Base-by-base conservation (phyloP, 2,888 invertebrate species). In the Platerodrilus igneus region DNA sequence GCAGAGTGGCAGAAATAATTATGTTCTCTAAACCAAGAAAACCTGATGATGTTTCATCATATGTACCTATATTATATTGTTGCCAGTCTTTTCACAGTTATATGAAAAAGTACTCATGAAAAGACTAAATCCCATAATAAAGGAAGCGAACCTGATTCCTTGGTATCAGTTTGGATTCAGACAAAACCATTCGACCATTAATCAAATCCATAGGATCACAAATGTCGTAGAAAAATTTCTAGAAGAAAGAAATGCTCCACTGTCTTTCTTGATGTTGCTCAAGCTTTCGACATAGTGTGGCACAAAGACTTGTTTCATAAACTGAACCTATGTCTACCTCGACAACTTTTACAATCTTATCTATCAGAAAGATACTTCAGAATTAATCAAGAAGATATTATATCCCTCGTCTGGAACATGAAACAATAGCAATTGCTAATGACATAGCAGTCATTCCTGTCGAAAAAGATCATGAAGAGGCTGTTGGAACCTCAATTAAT, bases 1-100 rank as follows among this genome's bases (percentile, higher is more conserved):
- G 40, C 3, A 49, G 51, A 15, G 41, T 51, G 2, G 55, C 53
- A 3, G 35, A 21, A 4, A 29, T 50, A 22, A 57, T n/a, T n/a
- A n/a, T 58, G 38, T 38, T 52, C 2, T 31, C 40, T 8, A 57
- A 58, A 38, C 49, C 49, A 23, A 46, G 45, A 2, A 58, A 54
- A 41, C 33, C 34, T 17, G 34, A 41, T 15, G 41, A 51, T 22
- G 23, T 40, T 18, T 41, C 34, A 4, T 54, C 47, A 9, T 53
- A 53, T 22, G 27, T 45, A 36, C 53, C 53, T 4, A 58, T 60
- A 20, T 52, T 44, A 18, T n/a, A n/a, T n/a, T n/a, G n/a, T n/a
- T n/a, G n/a, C n/a, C n/a, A n/a, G n/a, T n/a, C n/a, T n/a, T n/a
- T n/a, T n/a, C n/a, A n/a, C n/a, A n/a, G n/a, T n/a, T n/a, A n/a